These are phyloP conservation scores for Brachyalestes nurse DNA, from an alignment of 2,797 vertebrate species.

Conservation along the genomic window DNA sequence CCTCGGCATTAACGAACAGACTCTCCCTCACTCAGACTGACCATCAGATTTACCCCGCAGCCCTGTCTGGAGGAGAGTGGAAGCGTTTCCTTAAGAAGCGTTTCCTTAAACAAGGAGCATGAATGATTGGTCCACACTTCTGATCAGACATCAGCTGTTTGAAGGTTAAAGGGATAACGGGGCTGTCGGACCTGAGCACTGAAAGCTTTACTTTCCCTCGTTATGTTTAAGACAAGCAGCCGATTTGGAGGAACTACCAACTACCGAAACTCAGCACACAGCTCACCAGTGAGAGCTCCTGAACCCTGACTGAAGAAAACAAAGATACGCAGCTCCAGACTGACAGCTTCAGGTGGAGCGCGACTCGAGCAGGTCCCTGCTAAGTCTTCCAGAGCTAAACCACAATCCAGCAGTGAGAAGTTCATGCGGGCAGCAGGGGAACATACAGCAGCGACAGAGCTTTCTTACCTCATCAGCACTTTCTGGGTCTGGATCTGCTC, in stretches of 20 bases:
- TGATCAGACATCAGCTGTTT: neutral
- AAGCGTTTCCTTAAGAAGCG: neutral
- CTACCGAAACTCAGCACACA: no score
- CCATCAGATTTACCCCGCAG: neutral
- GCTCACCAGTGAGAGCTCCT: no score
- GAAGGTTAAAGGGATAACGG: neutral
- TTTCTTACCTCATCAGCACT: neutral
- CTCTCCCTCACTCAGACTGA: constrained; percentile 26
- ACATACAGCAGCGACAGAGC: neutral
- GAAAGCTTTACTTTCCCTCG: no score
- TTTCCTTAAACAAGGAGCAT: constrained; percentile 3
- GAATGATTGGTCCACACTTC: neutral
- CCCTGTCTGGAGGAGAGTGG: neutral
- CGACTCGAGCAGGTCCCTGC: neutral
- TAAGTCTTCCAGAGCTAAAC: no score
- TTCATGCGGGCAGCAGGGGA: neutral
- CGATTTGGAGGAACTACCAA: no score
- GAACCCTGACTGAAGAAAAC: no score
- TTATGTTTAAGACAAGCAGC: no score
- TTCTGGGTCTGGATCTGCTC: neutral
- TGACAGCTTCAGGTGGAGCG: no score
- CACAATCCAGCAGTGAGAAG: neutral
- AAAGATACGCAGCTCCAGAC: no score
- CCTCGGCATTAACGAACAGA: constrained; percentile 50
- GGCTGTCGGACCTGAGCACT: no score